Evolutionary conservation across 2,888 invertebrate species (phyloP), one percentile per base, ranked within the genome.

Genomic region (Conops quadrifasciatus): DNA sequence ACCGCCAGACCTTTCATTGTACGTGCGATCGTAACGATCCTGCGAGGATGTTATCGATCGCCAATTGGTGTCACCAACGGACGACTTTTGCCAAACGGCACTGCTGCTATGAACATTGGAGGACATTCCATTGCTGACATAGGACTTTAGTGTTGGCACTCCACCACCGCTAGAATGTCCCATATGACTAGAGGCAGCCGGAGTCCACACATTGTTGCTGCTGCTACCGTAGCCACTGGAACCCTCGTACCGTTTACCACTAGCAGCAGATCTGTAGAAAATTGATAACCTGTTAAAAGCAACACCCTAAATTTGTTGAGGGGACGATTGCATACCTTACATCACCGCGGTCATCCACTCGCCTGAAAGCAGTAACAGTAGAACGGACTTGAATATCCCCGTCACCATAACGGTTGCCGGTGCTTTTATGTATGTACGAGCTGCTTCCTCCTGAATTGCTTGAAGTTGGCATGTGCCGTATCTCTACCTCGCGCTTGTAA

Each of bases 21-120:
- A 86, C 13, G 83, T 84, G 59, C 86, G 83, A 75, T 86, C 86
- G 70, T 85, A 86, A 36, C 86, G 85, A 75, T 85, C 84, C 71
- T 84, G 84, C 2, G 79, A 73, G 3, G 83, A 77, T 26, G 81
- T 80, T 71, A 85, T 77, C 15, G 80, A 78, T 16, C 86, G 82
- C 85, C 85, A 85, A 70, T 75, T 79, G 64, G 79, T 79, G 43
- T 79, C 79, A 45, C 84, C 85, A 13, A 78, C 74, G 16, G 78
- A 70, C 0, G 84, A 78, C 74, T 86, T 86, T 45, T 79, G 83
- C 84, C 84, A 84, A 5, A 21, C 62, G 58, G 78, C 80, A 70
- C 79, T 80, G 43, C 78, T 78, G 70, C 80, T 81, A 58, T 82
- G 80, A 71, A 82, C 78, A 45, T 79, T 80, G 9, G 83, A 82